Evolutionary conservation across 2,888 invertebrate genomes (phyloP), one percentile per base, ranked within the genome.

Genomic region (Polymixis flavicincta): DNA sequence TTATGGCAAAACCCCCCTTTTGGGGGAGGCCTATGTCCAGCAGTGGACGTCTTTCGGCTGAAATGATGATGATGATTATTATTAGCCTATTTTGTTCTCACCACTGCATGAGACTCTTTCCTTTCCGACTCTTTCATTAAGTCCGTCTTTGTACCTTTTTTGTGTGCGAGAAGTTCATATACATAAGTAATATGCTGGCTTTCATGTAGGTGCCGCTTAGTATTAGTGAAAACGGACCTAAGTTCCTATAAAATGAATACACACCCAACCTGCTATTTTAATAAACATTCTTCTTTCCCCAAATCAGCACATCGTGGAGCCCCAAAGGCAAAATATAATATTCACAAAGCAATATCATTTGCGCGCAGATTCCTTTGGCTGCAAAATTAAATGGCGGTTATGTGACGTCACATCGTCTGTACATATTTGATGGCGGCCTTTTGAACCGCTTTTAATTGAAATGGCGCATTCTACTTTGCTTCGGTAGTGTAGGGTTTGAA

Each of bases 361-460:
- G 60, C 72, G 65, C 32, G 37, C 48, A 25, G 72, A 76, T 71
- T 69, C 64, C 65, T 72, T 57, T 11, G 54, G 48, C 55, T 42
- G 71, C 74, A 74, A 82, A 84, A 79, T 86, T 84, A 79, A 86
- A 85, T 72, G 68, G 73, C 48, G 65, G 71, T 28, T 28, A 3
- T 48, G 48, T 74, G 66, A 75, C 74, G 69, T 75, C 76, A 76
- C 42, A 42, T 9, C 17, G 61, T 37, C 54, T 67, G 78, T 80
- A 68, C 64, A 76, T 73, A 82, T 74, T 68, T 82, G 71, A 57
- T n/a, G 37, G 13, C 42, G 32, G 14, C 52, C n/a, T 55, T 67
- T 59, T 19, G 42, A 67, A 54, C 57, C 28, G 50, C 45, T 60
- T 64, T 55, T 76, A 82, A 82, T 82, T 82, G 55, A 76, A 76